phyloP scores from a whole-genome alignment of 1,140 invertebrate genomes.

The Leptinotarsa defecta region DNA sequence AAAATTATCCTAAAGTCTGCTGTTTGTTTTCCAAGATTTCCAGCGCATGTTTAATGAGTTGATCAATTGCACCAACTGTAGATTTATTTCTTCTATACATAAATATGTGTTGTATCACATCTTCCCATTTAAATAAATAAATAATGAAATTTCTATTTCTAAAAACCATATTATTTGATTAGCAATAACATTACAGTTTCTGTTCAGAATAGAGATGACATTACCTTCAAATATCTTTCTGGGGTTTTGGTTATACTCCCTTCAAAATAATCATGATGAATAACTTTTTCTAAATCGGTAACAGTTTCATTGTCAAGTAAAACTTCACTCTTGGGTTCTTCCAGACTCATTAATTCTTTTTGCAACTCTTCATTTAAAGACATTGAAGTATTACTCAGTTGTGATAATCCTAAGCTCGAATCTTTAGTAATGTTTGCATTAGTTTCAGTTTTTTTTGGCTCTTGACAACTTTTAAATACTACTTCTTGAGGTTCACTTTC shows the following conservation, averaged over 20 bases:
- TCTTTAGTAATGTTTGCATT: background rate
- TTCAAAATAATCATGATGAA: slow-evolving; percentile 67
- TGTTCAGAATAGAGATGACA: background rate
- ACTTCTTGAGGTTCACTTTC: background rate
- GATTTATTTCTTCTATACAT: too few species aligned
- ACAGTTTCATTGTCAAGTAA: slow-evolving; percentile 55
- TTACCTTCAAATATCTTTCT: slow-evolving; percentile 62
- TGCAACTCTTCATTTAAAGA: slow-evolving; percentile 30
- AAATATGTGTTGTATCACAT: too few species aligned
- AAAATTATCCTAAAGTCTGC: too few species aligned
- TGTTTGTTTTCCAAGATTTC: too few species aligned
- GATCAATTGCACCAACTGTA: too few species aligned
- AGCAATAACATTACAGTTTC: background rate
- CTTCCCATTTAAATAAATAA: too few species aligned
- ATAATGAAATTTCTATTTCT: background rate
- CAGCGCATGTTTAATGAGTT: too few species aligned
- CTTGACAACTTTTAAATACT: background rate
- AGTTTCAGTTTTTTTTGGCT: background rate
- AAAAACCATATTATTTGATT: background rate
- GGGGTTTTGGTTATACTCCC: slow-evolving; percentile 63
- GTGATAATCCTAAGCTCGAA: background rate
- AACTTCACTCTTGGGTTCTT: slow-evolving; percentile 58
- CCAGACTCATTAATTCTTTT: slow-evolving; percentile 42
- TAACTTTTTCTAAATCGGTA: slow-evolving; percentile 62
- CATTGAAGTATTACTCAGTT: background rate